Percentiles rank a stretch among this genome's conserved stretches.
Conservation (phyloP, 2,888 invertebrate genomes). For the Hyppa rectilinea region DNA sequence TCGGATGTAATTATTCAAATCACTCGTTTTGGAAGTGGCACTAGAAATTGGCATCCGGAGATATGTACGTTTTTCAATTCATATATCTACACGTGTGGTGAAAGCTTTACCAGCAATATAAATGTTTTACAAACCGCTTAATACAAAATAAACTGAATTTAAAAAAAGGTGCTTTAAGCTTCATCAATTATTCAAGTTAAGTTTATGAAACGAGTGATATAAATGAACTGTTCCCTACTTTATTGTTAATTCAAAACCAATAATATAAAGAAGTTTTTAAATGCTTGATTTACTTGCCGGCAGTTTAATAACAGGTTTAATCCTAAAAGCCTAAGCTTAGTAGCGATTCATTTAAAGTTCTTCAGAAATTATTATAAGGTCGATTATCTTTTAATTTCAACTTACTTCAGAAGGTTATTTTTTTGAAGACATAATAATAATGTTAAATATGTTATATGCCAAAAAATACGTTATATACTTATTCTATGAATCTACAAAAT, state of each 20-base stretch:
- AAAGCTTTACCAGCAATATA: slow-evolving; percentile 15
- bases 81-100: too few relatives aligned
- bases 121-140: slow-evolving; percentile 19
- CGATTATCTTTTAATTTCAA: slow-evolving; percentile 25
- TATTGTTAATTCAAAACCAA: slow-evolving; percentile 10
- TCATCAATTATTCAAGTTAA: slow-evolving; percentile 9
- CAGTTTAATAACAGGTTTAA: slow-evolving; percentile 35
- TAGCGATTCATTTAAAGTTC: slow-evolving; percentile 9
- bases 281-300: slow-evolving; percentile 33
- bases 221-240: neutral
- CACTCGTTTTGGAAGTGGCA: too few relatives aligned
- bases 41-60: too few relatives aligned
- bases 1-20: too few relatives aligned
- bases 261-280: slow-evolving; percentile 18
- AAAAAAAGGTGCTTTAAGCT: neutral
- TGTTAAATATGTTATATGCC: neutral
- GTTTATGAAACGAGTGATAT: slow-evolving; percentile 16
- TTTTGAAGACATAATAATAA: slow-evolving; percentile 15
- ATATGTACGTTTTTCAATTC: too few relatives aligned
- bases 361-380: slow-evolving; percentile 14
- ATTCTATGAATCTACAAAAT: too few relatives aligned
- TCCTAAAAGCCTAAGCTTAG: slow-evolving; percentile 14
- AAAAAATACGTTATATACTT: too few relatives aligned
- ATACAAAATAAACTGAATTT: neutral
- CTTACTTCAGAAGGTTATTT: slow-evolving; percentile 10